Evolutionary conservation across 2,888 invertebrate genomes (phyloP).

Genomic region (Cabera pusaria): DNA sequence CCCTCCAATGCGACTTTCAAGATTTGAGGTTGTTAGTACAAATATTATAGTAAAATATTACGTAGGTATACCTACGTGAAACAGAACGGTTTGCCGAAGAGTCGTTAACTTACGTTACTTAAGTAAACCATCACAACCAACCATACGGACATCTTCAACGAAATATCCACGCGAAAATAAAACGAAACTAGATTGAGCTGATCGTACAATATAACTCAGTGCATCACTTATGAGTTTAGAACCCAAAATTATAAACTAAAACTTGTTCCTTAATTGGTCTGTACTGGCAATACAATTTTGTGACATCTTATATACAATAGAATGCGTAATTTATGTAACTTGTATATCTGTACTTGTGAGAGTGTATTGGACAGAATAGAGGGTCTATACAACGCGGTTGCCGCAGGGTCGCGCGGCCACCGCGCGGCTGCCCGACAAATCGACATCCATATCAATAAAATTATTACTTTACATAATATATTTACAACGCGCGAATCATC

Average conservation of each 20-base stretch:
- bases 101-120: conserved; percentile 71
- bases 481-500: conserved; percentile 73
- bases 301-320: conserved; percentile 69
- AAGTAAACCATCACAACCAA: conserved; percentile 83
- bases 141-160: conserved; percentile 79
- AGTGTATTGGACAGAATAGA: conserved; percentile 78
- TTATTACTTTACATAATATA: conserved; percentile 75
- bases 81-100: conserved; percentile 68
- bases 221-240: conserved; percentile 65
- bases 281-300: conserved; percentile 77
- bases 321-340: conserved; percentile 69
- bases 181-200: conserved; percentile 70
- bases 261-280: conserved; percentile 63
- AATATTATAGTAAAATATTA: conserved; percentile 57
- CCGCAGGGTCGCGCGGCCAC: conserved; percentile 27
- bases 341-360: conserved; percentile 70
- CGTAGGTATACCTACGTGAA: conserved; percentile 57
- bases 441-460: conserved; percentile 70
- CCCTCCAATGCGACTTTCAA: conserved; percentile 35
- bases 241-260: conserved; percentile 69
- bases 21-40: conserved; percentile 58
- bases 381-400: conserved; percentile 56
- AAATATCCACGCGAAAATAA: conserved; percentile 66
- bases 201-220: conserved; percentile 59
- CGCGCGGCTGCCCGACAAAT: conserved; percentile 45